phyloP scores from a whole-genome alignment of 2,888 invertebrate genomes.

The Drosophila meridionalis region DNA sequence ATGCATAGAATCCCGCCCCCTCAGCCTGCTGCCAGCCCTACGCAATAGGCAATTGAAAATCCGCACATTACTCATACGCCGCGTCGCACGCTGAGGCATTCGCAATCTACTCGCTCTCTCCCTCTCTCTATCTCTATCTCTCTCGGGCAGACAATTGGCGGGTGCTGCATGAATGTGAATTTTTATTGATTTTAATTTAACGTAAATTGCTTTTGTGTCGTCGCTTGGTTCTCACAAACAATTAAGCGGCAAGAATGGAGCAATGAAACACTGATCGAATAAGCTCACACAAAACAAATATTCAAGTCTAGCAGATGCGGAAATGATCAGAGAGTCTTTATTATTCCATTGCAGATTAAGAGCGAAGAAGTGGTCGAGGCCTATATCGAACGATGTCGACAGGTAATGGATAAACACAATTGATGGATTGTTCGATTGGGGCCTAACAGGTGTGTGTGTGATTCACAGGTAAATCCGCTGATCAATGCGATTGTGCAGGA shows the following conservation, averaged over 20 bases:
- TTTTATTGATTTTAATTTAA: constrained; percentile 75
- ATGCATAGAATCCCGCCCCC: not conserved
- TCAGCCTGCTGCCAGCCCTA: not conserved
- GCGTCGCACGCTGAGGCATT: constrained; percentile 23
- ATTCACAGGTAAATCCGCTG: constrained; percentile 89
- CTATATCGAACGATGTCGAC: constrained; percentile 91
- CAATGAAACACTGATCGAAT: constrained; percentile 15
- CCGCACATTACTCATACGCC: constrained; percentile 61
- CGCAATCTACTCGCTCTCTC: constrained; percentile 10
- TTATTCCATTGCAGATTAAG: constrained; percentile 87
- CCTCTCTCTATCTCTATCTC: not conserved
- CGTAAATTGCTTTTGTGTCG: constrained; percentile 58
- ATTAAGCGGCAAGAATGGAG: constrained; percentile 38
- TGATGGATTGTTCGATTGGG: too few relatives aligned
- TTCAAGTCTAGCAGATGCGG: constrained; percentile 32
- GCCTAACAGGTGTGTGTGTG: not conserved
- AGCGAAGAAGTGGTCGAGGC: constrained; percentile 90
- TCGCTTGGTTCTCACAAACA: constrained; percentile 58
- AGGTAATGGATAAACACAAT: constrained; percentile 86
- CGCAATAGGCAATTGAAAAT: constrained; percentile 24
- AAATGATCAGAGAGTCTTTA: constrained; percentile 40
- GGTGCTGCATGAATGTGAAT: constrained; percentile 52
- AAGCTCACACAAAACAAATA: not conserved
- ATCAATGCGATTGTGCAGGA: constrained; percentile 93
- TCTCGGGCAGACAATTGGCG: constrained; percentile 29